These are phyloP conservation scores for Siphlonurus alternatus DNA, from an alignment of 2,888 invertebrate species.

Conservation along the genomic window DNA sequence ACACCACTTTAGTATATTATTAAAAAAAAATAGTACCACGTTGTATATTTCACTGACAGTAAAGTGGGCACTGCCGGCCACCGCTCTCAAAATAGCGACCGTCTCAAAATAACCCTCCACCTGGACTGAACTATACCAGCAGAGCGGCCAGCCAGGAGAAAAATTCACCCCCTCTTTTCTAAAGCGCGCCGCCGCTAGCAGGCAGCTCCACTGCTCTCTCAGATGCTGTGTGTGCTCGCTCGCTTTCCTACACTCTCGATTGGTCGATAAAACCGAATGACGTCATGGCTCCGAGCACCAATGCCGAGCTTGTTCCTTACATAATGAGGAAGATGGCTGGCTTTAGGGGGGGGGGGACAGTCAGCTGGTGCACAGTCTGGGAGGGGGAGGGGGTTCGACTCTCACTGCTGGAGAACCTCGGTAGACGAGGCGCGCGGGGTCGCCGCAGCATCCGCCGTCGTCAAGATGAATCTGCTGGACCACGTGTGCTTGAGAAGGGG, in stretches of 20 bases:
- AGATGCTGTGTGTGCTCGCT: background rate
- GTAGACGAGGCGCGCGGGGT: background rate
- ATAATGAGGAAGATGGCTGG: slow-evolving; percentile 8
- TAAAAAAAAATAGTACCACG: background rate
- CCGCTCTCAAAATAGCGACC: slow-evolving; percentile 3
- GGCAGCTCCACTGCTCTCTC: background rate
- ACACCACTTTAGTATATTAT: too few species aligned
- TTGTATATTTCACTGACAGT: background rate
- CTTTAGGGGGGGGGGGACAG: background rate
- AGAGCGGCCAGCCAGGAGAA: background rate
- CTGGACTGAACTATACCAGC: slow-evolving; percentile 2
- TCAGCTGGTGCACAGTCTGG: background rate
- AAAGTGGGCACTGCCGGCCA: background rate
- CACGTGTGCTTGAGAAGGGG: background rate
- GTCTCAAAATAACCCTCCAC: slow-evolving; percentile 3
- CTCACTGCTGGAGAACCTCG: background rate
- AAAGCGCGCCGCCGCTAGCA: background rate
- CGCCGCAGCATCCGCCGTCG: background rate
- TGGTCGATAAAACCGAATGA: slow-evolving; percentile 10
- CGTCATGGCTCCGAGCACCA: slow-evolving; percentile 8
- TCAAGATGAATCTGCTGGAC: background rate
- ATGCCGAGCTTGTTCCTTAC: slow-evolving; percentile 9
- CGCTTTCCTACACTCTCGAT: slow-evolving; percentile 8
- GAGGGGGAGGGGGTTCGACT: background rate
- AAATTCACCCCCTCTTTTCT: background rate